phyloP scores from a whole-genome alignment of 1,140 invertebrate species.

The Drosophila quadrilineata region DNA sequence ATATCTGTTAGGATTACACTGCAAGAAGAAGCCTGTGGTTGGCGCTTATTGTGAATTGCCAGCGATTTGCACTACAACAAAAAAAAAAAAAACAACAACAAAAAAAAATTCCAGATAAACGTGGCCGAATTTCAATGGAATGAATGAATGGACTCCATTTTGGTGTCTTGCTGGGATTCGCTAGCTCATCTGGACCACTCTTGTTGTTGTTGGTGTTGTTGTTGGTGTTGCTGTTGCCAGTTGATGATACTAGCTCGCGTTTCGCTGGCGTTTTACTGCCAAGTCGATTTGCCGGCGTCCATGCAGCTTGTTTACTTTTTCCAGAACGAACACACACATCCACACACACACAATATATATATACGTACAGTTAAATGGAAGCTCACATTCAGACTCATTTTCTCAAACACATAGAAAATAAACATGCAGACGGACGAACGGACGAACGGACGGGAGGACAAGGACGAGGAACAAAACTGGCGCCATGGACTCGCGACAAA shows the following conservation, averaged over 20 bases:
- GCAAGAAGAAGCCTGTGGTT: slow-evolving; percentile 9
- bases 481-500: slow-evolving; percentile 12
- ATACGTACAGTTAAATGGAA: too few species aligned
- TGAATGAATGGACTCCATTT: slow-evolving; percentile 7
- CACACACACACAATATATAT: slow-evolving; percentile 6
- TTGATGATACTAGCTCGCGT: neutral
- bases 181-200: neutral
- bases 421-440: slow-evolving; percentile 3
- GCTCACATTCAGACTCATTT: too few species aligned
- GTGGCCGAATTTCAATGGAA: slow-evolving; percentile 9
- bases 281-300: slow-evolving; percentile 23
- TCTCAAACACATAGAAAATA: slow-evolving; percentile 8
- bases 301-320: slow-evolving; percentile 64
- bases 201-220: neutral
- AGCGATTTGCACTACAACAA: slow-evolving; percentile 33
- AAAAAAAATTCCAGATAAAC: slow-evolving; percentile 15
- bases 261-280: slow-evolving; percentile 4
- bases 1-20: too few species aligned
- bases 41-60: slow-evolving; percentile 34
- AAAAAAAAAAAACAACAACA: slow-evolving; percentile 13
- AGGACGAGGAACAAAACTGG: slow-evolving; percentile 14
- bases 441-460: neutral
- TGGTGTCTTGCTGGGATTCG: neutral
- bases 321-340: slow-evolving; percentile 33
- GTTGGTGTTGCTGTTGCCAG: neutral